Evolutionary conservation across 2,888 invertebrate genomes (phyloP).

Genomic region (Lysandra coridon): DNA sequence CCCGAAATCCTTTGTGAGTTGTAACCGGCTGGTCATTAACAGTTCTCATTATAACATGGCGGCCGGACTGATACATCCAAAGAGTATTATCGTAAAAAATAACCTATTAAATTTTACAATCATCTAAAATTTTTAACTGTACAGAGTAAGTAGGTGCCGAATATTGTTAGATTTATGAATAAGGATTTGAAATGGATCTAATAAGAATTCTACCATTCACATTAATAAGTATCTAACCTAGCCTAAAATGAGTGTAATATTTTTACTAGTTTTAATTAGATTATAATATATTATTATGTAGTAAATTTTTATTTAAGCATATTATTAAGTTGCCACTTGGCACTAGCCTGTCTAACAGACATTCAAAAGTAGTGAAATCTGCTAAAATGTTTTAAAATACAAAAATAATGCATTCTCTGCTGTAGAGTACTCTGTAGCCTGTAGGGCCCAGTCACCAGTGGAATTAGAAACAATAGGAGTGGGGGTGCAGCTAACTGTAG

Average conservation of each 20-base stretch:
- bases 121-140: constrained; percentile 47
- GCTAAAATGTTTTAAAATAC: constrained; percentile 27
- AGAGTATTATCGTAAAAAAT: constrained; percentile 59
- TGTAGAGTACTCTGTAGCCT: constrained; percentile 36
- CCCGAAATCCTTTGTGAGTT: constrained; percentile 2
- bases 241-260: not conserved
- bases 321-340: no score
- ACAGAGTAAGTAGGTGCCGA: constrained; percentile 36
- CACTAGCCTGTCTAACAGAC: no score
- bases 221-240: no score
- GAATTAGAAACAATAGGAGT: constrained; percentile 42
- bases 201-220: not conserved
- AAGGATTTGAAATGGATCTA: not conserved
- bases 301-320: no score
- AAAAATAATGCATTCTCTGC: constrained; percentile 34
- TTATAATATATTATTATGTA: no score
- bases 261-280: no score
- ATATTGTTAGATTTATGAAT: constrained; percentile 37
- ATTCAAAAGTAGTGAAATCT: no score
- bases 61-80: not conserved
- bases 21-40: constrained; percentile 6
- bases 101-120: constrained; percentile 74
- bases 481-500: constrained; percentile 44
- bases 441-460: constrained; percentile 32
- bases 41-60: constrained; percentile 35